Percentiles rank a stretch among this genome's conserved stretches.
Conservation (phyloP, 2,113 vertebrate species). For the Fulica atra region DNA sequence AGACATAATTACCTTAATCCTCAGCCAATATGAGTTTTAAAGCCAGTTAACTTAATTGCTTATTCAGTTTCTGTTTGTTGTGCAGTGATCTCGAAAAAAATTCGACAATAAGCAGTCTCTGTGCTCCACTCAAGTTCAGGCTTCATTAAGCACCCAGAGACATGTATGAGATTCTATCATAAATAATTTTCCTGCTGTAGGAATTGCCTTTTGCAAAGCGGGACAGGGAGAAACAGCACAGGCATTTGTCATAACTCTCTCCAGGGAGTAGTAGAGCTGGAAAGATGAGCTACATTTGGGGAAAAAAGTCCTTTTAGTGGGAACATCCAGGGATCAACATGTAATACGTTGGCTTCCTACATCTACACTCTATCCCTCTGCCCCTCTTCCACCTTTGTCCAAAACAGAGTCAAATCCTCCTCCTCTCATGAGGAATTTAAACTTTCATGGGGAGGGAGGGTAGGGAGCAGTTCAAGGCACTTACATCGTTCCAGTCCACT, state of each 20-base stretch:
- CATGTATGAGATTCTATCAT: slow-evolving; percentile 39
- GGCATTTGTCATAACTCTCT: background rate
- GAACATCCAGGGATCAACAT: background rate
- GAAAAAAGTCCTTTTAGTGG: background rate
- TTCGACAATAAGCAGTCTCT: slow-evolving; percentile 27
- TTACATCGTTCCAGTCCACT: background rate
- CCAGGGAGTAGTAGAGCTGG: background rate
- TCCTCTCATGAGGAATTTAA: background rate
- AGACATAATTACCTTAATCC: slow-evolving; percentile 61
- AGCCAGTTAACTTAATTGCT: slow-evolving; percentile 60
- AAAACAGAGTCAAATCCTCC: background rate
- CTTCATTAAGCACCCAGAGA: slow-evolving; percentile 47
- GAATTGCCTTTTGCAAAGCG: background rate
- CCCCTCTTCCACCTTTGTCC: background rate
- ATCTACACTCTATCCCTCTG: background rate
- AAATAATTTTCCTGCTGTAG: slow-evolving; percentile 24
- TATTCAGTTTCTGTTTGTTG: slow-evolving; percentile 57
- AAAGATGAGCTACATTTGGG: background rate
- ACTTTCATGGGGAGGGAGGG: background rate
- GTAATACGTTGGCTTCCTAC: background rate
- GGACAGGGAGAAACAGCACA: background rate
- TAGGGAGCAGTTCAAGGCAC: background rate
- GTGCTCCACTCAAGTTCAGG: slow-evolving; percentile 39
- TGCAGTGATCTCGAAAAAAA: slow-evolving; percentile 54
- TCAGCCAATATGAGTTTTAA: slow-evolving; percentile 53